These are phyloP conservation scores for Pantelozetes paolii DNA, from an alignment of 2,888 invertebrate genomes.

Conservation along the genomic window DNA sequence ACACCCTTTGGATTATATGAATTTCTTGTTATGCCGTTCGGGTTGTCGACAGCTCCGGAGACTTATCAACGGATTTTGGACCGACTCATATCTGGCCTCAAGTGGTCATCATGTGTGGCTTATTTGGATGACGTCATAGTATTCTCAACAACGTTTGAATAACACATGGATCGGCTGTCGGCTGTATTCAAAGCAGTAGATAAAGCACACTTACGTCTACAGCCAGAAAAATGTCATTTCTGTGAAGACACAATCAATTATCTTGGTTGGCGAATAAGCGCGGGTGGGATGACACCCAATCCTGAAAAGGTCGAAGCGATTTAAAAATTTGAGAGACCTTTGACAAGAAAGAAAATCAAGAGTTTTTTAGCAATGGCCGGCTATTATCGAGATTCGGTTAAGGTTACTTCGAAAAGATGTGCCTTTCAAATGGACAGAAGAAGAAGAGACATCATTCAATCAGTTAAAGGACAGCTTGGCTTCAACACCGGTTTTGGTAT, in stretches of 20 bases:
- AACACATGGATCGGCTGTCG: conserved; percentile 42
- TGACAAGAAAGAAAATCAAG: background rate
- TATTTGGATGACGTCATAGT: conserved; percentile 49
- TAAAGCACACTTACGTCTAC: conserved; percentile 43
- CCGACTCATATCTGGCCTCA: background rate
- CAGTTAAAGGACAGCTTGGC: background rate
- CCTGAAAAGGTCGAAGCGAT: conserved; percentile 11
- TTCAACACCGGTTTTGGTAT: background rate
- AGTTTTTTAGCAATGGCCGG: conserved; percentile 18
- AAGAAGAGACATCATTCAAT: background rate
- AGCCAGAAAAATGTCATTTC: conserved; percentile 16
- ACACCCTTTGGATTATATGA: conserved; percentile 39
- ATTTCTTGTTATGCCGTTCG: conserved; percentile 42
- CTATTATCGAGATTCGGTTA: background rate
- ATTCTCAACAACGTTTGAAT: conserved; percentile 44
- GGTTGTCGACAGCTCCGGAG: conserved; percentile 39
- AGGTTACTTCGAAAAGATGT: background rate
- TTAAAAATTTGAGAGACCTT: background rate
- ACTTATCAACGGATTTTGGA: conserved; percentile 46
- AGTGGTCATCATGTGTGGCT: conserved; percentile 45
- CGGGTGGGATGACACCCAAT: background rate
- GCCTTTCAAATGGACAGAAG: background rate
- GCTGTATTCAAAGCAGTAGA: conserved; percentile 44
- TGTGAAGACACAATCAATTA: background rate
- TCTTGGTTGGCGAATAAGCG: background rate